These are phyloP conservation scores for Griposia aprilina DNA, from an alignment of 2,888 invertebrate species.

Conservation along the genomic window DNA sequence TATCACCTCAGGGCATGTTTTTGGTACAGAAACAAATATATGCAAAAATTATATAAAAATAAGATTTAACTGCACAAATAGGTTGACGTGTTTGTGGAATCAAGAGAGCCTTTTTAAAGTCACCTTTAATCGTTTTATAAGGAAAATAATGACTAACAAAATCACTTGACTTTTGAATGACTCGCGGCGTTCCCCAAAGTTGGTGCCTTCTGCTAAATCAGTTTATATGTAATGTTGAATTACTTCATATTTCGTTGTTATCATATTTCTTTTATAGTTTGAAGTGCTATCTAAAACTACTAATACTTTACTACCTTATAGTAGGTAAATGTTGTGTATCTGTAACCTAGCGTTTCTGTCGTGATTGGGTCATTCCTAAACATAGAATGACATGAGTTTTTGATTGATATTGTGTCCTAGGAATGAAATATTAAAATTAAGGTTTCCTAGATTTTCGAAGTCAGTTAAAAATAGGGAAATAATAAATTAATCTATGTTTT, in stretches of 20 bases:
- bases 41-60: neutral
- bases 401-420: neutral
- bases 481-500: neutral
- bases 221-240: neutral
- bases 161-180: neutral
- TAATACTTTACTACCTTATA: neutral
- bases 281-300: neutral
- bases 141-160: neutral
- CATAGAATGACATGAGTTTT: neutral
- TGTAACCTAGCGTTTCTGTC: neutral
- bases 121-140: neutral
- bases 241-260: no score
- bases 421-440: neutral
- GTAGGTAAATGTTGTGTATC: neutral
- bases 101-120: neutral
- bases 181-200: constrained; percentile 1
- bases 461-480: neutral
- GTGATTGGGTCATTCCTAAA: neutral
- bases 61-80: neutral
- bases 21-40: neutral
- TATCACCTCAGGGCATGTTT: constrained; percentile 6
- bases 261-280: neutral
- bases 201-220: neutral
- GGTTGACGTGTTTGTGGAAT: neutral
- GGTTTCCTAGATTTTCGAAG: no score